Evolutionary conservation across 2,113 vertebrate species (phyloP), one percentile per base, ranked within the genome.

Genomic region (Cairina moschata): DNA sequence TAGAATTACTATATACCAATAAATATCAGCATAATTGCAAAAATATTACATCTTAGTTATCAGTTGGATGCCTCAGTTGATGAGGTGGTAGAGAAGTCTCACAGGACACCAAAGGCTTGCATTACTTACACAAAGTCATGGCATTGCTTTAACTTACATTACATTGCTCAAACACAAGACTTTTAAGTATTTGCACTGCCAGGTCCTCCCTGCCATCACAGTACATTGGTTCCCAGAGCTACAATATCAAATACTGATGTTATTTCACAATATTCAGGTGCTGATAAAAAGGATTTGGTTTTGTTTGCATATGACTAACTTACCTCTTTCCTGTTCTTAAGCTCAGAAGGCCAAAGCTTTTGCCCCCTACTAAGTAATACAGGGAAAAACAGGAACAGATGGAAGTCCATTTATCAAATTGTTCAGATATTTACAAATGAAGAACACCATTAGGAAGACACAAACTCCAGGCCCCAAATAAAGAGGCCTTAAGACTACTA

Each of bases 261-360:
- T 55, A 18, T 50, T 90, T 78, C 56, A 59, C 40, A 59, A 20
- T 11, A 25, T 6, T 32, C 1, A 0, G 26, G 13, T 40, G 52
- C 76, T 86, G 60, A 75, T 25, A 80, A 26, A 26, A 42, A 71
- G 48, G 17, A 38, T 40, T 59, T n/a, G 20, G 32, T 58, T n/a
- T 59, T n/a, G 50, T 52, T 52, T 32, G 32, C 54, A 22, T 4
- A n/a, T 1, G 0, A 59, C 22, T 26, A 1, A 1, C 26, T 36
- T 23, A 28, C 29, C 42, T 67, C 38, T 67, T 71, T 54, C 67
- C 48, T 55, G 8, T 36, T 50, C 34, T 48, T 40, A 12, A 42
- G 26, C 5, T 59, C 32, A n/a, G 29, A 68, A 59, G 16, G 68
- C 17, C 42, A 66, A 69, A 87, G 34, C 21, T 34, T 26, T 73